Evolutionary conservation across 2,113 vertebrate genomes (phyloP).

Genomic region (Eretmodus cyanostictus): DNA sequence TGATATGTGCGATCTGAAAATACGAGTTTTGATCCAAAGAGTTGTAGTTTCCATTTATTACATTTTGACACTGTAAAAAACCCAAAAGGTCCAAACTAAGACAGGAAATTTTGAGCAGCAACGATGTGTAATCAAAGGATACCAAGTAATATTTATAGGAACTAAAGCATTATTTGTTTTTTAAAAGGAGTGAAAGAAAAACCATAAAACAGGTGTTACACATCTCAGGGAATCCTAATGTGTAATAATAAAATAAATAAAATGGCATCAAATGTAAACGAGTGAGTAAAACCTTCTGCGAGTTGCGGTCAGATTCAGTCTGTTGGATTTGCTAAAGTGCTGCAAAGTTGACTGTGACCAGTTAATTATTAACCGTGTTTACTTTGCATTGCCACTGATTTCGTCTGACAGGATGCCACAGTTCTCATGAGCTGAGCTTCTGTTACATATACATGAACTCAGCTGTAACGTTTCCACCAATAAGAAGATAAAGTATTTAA

Average conservation of each 20-base stretch:
- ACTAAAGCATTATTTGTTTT: not conserved
- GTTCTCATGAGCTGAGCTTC: not conserved
- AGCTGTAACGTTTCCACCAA: not conserved
- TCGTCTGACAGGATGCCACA: not conserved
- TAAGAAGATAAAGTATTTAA: not conserved
- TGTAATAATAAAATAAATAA: not conserved
- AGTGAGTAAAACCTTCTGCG: not conserved
- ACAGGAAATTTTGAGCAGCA: not conserved
- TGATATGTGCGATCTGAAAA: conserved; percentile 40
- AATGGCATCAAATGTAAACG: not conserved
- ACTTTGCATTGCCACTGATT: not conserved
- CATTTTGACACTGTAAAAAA: not conserved
- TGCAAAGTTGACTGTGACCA: not conserved
- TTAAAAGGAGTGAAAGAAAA: not conserved
- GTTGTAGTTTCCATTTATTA: not conserved
- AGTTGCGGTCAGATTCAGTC: not conserved
- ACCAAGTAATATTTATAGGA: not conserved
- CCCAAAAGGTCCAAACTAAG: rapidly evolving
- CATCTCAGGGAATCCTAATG: not conserved
- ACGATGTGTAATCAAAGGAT: not conserved
- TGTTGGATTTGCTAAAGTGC: not conserved
- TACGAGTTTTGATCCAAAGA: not conserved
- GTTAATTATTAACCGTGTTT: conserved; percentile 33
- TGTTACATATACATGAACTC: not conserved
- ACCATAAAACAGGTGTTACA: not conserved